phyloP scores from a whole-genome alignment of 2,113 vertebrate genomes.

The Austrofundulus limnaeus region DNA sequence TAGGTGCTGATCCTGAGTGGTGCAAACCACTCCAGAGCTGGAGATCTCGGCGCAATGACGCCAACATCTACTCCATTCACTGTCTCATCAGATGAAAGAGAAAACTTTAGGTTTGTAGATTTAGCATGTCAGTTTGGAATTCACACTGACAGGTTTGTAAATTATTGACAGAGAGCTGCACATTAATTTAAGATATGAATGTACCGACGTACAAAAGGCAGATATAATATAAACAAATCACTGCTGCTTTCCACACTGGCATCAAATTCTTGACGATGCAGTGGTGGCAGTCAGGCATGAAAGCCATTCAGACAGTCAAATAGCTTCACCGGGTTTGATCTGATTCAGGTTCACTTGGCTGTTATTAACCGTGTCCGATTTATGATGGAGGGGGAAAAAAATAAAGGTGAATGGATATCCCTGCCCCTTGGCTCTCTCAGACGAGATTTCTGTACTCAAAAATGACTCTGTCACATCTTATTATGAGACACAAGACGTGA shows the following conservation, averaged over 20 bases:
- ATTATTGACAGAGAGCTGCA: conserved; percentile 6
- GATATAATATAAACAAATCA: no score
- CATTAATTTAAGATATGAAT: no score
- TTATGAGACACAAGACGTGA: conserved; percentile 50
- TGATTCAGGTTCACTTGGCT: conserved; percentile 16
- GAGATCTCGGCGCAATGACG: no score
- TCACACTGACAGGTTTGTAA: neutral
- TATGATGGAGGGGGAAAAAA: neutral
- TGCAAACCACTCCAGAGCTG: no score
- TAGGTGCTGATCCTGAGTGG: no score
- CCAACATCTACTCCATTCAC: no score
- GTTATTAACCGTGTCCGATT: conserved; percentile 28
- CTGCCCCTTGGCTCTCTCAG: conserved; percentile 20
- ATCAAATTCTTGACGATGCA: no score
- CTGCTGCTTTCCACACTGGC: no score
- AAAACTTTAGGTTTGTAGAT: neutral
- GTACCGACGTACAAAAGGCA: no score
- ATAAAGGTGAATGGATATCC: conserved; percentile 23
- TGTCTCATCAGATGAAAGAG: no score
- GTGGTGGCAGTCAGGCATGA: conserved; percentile 3
- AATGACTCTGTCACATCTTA: conserved; percentile 46
- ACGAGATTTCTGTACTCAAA: conserved; percentile 28
- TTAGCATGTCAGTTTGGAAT: neutral
- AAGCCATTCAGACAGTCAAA: conserved; percentile 40
- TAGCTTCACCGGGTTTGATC: conserved; percentile 24